Base-by-base conservation (phyloP, 1,140 invertebrate genomes). In the Trachelipus rathkii region DNA sequence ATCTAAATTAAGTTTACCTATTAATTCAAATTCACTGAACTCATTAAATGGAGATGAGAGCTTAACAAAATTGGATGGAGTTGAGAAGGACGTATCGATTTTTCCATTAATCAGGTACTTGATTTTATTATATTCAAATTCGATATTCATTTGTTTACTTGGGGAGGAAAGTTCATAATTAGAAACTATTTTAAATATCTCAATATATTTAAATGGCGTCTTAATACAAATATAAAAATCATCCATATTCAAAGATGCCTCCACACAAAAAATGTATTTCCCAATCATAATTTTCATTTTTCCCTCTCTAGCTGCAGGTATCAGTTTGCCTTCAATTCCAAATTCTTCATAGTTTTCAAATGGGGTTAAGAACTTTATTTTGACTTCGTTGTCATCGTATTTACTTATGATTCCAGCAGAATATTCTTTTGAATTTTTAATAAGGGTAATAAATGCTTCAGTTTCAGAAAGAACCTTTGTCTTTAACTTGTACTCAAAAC, bases 191-290 rank as follows among this genome's bases (percentile, higher is more conserved):
- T 67, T 76, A 0, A 78, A 69, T 46, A 68, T 23, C 21, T 71
- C 33, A 0, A 81, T 21, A 21, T 33, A 21, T 2, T 71, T 43
- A 70, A 81, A 81, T 24, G 79, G 79, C 33, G 76, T 81, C 6
- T 66, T 33, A 44, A 81, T 45, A 9, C 76, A 73, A 13, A 81
- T 60, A 44, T 45, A 24, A 23, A 77, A 67, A 44, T 79, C 71
- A 10, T 74, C 53, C 1, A 68, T 15, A 23, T 19, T 50, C 68
- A 74, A 75, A 45, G 71, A 68, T 33, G 67, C 15, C n/a, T 72
- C 66, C 5, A 72, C 21, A 10, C 73, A 71, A 19, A 75, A 73
- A 8, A 23, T 67, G n/a, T 70, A 75, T 0, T 73, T 24, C 3
- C 78, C 78, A 60, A 77, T 60, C 44, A 72, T 68, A n/a, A 79